These are phyloP conservation scores for Callyntrura sp. DNA, from an alignment of 2,888 invertebrate species.

Conservation along the genomic window DNA sequence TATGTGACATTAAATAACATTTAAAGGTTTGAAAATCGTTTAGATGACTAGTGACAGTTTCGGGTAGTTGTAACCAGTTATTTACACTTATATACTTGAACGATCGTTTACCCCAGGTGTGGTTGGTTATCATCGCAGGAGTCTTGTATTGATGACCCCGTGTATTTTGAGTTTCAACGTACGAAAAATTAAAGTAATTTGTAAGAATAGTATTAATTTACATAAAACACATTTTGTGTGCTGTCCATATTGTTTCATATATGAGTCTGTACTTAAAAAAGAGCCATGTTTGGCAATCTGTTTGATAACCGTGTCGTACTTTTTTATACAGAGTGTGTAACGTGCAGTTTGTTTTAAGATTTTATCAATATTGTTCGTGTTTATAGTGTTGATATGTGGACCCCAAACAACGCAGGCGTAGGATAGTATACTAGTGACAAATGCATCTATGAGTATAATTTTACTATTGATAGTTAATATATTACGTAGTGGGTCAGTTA, in stretches of 20 bases:
- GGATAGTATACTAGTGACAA: conserved; percentile 27
- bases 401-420: conserved; percentile 65
- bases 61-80: conserved; percentile 10
- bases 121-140: not conserved
- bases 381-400: conserved; percentile 15
- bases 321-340: conserved; percentile 11
- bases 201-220: not conserved
- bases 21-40: no score
- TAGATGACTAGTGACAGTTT: no score
- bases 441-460: conserved; percentile 55
- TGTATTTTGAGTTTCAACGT: not conserved
- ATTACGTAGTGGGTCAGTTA: conserved; percentile 43
- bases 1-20: no score
- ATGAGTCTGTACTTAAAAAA: not conserved
- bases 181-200: conserved; percentile 1
- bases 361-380: conserved; percentile 27
- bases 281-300: conserved; percentile 15
- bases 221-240: not conserved
- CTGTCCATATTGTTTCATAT: not conserved
- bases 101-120: not conserved
- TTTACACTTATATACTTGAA: conserved; percentile 1
- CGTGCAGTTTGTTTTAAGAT: conserved; percentile 33
- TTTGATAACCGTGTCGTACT: conserved; percentile 37
- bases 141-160: not conserved
- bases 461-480: conserved; percentile 5